Evolutionary conservation across 2,888 invertebrate species (phyloP).

Genomic region (Rhyacophila evoluta): DNA sequence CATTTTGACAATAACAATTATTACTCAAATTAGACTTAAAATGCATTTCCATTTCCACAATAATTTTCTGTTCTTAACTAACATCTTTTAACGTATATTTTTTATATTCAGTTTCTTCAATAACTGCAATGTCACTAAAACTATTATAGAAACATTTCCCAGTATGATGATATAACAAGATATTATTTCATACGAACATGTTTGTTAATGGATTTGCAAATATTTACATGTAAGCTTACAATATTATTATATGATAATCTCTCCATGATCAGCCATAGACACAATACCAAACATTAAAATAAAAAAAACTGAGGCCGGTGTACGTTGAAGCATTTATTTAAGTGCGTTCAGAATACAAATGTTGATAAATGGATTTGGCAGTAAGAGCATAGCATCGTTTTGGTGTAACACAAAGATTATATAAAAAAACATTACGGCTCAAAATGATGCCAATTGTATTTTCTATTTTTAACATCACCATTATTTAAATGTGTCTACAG

Average conservation of each 20-base stretch:
- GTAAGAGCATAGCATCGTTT: background rate
- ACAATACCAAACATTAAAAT: background rate
- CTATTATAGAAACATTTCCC: too few relatives aligned
- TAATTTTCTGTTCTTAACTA: too few relatives aligned
- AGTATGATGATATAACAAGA: too few relatives aligned
- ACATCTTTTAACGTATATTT: too few relatives aligned
- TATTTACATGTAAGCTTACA: constrained; percentile 4
- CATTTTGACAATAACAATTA: too few relatives aligned
- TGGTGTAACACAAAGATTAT: background rate
- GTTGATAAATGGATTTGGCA: constrained; percentile 9
- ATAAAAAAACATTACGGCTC: background rate
- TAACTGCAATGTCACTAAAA: too few relatives aligned
- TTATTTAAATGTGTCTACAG: background rate
- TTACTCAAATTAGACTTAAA: too few relatives aligned
- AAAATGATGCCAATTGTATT: constrained; percentile 6
- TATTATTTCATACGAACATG: too few relatives aligned
- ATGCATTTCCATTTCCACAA: too few relatives aligned
- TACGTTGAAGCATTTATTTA: background rate
- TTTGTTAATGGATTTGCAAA: background rate
- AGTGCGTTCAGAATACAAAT: background rate
- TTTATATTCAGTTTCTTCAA: too few relatives aligned
- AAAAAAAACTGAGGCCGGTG: constrained; percentile 8
- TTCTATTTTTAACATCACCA: constrained; percentile 8
- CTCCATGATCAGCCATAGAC: background rate
- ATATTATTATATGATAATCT: background rate